Conservation (phyloP, 2,113 vertebrate species). For the Murina feae region DNA sequence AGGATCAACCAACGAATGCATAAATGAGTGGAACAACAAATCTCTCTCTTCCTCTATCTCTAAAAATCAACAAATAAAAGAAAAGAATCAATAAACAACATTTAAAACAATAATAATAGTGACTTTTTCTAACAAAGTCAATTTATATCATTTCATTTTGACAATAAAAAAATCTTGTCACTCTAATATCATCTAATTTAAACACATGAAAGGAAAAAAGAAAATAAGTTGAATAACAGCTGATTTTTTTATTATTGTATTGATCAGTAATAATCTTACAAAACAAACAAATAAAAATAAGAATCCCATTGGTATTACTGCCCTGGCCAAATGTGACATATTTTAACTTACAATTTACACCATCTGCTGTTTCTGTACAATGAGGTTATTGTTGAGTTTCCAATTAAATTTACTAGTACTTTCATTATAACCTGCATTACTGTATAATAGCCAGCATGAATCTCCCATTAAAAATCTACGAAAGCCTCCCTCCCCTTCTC, state of each 20-base stretch:
- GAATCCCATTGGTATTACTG: not conserved
- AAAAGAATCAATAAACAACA: too few species aligned
- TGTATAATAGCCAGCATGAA: not conserved
- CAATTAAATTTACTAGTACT: not conserved
- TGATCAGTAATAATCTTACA: not conserved
- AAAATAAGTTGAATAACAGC: not conserved
- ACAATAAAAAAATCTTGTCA: not conserved
- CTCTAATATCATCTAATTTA: not conserved
- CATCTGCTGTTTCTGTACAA: not conserved
- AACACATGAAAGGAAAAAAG: not conserved
- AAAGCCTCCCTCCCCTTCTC: not conserved
- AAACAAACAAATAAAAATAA: not conserved
- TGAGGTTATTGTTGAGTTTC: not conserved
- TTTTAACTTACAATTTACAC: not conserved
- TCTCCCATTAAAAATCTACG: not conserved
- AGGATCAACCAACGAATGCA: too few species aligned
- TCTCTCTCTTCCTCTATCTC: too few species aligned
- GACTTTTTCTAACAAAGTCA: not conserved
- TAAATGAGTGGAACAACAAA: too few species aligned
- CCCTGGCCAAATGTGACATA: not conserved
- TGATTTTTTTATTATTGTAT: not conserved
- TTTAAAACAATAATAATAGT: not conserved
- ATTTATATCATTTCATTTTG: not conserved
- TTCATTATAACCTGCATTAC: not conserved
- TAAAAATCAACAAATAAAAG: too few species aligned